Conservation (phyloP, 1,140 invertebrate genomes). For the Anagrus nilaparvatae region DNA sequence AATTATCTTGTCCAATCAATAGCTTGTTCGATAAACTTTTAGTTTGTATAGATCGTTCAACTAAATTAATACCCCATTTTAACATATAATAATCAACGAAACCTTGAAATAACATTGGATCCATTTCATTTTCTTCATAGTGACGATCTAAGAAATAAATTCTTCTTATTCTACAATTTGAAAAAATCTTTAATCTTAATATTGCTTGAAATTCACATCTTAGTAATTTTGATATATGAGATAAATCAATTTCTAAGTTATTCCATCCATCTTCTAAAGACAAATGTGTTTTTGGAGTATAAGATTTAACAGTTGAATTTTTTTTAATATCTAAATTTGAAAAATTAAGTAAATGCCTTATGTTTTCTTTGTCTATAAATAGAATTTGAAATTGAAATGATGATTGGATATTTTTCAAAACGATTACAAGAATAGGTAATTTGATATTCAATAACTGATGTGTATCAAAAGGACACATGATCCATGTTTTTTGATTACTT, state of each 20-base stretch:
- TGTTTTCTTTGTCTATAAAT: conserved; percentile 18
- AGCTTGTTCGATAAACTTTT: conserved; percentile 13
- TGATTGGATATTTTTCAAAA: conserved; percentile 23
- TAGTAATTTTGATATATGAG: conserved; percentile 21
- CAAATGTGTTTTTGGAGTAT: conserved; percentile 7
- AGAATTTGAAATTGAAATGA: conserved; percentile 23
- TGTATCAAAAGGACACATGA: conserved; percentile 21
- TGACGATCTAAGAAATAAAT: conserved; percentile 28
- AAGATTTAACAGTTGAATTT: conserved; percentile 3
- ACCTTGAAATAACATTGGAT: conserved; percentile 19
- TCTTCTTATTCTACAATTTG: conserved; percentile 26
- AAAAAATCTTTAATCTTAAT: conserved; percentile 24
- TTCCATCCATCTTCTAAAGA: conserved; percentile 28
- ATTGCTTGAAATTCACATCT: conserved; percentile 19
- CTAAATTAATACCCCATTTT: conserved; percentile 26
- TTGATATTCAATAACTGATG: conserved; percentile 21
- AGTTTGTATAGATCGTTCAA: conserved; percentile 25
- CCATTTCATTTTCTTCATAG: conserved; percentile 24
- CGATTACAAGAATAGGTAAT: conserved; percentile 24
- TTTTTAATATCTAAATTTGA: conserved; percentile 12
- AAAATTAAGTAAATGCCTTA: conserved; percentile 16
- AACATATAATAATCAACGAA: conserved; percentile 29
- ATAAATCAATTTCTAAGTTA: conserved; percentile 26
- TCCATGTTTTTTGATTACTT: conserved; percentile 21
- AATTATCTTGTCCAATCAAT: neutral